Base-by-base conservation (phyloP, 2,797 vertebrate genomes). In the Pterois miles region DNA sequence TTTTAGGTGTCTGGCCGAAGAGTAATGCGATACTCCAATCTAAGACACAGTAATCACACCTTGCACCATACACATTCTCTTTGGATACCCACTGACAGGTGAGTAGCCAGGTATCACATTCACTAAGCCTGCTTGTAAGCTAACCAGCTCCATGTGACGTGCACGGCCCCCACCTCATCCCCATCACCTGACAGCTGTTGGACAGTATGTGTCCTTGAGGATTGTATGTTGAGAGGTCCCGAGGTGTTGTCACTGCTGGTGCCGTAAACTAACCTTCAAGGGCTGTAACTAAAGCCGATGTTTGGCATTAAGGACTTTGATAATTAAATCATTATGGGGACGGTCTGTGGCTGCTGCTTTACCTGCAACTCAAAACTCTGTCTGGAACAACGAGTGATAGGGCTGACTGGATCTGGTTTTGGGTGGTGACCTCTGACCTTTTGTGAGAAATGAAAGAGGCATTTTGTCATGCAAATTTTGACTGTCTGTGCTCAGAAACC, bases 291-390 rank as follows among this genome's bases (percentile, higher is more conserved):
- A 89, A 96, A 96, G 95, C 96, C 94, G 66, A 81, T 50, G 90
- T 91, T 92, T 94, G 96, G 96, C 96, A 94, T 95, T 95, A 93
- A 95, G 93, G 85, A 94, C 95, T 95, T 88, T 95, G 96, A 97
- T 98, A 94, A 99, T 98, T 97, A 97, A 98, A 98, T 98, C 91
- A 98, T 98, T 94, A 89, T 64, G 63, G 74, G 73, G 71, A 36
- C 59, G 89, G 86, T 91, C 78, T 90, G 94, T 89, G 89, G 87
- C 92, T 94, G 94, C 94, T 89, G 93, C 88, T 95, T 93, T 87
- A 81, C 86, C 87, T 90, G 93, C 94, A 96, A 97, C 96, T 89
- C 91, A 94, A 97, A 92, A 96, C 91, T 89, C 92, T 85, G 93
- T 95, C 94, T 93, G 94, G 94, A 93, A 94, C 91, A 94, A 62